A percentile compares a stretch with the other conserved stretches of the same genome.
phyloP scores from a whole-genome alignment of 2,797 vertebrate genomes.

The Borostomias antarcticus region DNA sequence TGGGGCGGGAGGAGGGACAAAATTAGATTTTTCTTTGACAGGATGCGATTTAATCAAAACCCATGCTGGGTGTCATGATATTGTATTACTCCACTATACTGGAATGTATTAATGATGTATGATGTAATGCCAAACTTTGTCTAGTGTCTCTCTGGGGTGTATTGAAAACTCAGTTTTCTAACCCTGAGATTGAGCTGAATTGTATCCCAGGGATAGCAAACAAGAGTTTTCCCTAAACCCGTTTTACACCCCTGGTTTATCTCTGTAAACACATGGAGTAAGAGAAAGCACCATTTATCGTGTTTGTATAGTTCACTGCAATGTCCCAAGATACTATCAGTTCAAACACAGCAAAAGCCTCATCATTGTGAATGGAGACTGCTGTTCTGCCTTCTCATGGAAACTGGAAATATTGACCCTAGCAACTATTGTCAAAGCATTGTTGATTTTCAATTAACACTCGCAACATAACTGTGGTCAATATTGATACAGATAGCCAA shows the following conservation, averaged over 20 bases:
- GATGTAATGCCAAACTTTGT: neutral
- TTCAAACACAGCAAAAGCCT: conserved; percentile 14
- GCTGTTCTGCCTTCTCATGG: conserved; percentile 18
- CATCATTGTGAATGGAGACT: conserved; percentile 32
- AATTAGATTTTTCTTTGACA: neutral
- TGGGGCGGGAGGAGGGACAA: neutral
- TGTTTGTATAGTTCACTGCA: too few species aligned
- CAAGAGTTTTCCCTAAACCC: too few species aligned
- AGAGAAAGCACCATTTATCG: too few species aligned
- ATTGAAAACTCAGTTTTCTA: too few species aligned
- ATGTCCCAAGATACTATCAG: too few species aligned
- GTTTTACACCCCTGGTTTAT: too few species aligned
- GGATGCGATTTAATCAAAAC: neutral
- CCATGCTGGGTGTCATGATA: neutral
- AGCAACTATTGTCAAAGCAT: neutral
- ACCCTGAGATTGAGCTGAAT: too few species aligned
- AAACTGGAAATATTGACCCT: neutral
- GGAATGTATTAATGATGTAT: neutral
- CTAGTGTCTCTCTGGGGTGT: conserved; percentile 5
- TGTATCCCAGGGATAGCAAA: too few species aligned
- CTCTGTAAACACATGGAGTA: too few species aligned
- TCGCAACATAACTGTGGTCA: neutral
- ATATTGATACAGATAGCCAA: neutral
- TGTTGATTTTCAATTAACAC: neutral
- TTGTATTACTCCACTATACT: neutral